A percentile compares a stretch with the other conserved stretches of the same genome.
These are phyloP conservation scores for Lithophane semibrunnea DNA, from an alignment of 2,888 invertebrate species.

Conservation along the genomic window DNA sequence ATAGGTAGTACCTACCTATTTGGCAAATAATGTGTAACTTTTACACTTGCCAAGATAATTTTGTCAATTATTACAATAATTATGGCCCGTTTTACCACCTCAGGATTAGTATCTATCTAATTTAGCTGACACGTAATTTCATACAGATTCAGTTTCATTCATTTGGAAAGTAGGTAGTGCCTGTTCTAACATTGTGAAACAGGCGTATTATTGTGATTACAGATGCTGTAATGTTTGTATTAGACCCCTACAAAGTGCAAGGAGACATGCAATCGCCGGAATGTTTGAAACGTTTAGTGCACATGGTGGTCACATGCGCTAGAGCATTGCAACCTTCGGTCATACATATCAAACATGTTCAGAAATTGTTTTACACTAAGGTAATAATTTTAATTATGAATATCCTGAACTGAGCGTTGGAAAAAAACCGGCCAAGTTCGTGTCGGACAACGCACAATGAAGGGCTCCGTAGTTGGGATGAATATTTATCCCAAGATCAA, in stretches of 20 bases:
- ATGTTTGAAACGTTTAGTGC: conserved; percentile 69
- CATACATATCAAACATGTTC: conserved; percentile 77
- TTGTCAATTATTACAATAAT: neutral
- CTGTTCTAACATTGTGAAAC: neutral
- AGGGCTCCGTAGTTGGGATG: too few species aligned
- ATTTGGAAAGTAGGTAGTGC: neutral
- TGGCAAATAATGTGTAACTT: neutral
- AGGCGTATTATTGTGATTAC: conserved; percentile 34
- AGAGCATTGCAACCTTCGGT: conserved; percentile 79
- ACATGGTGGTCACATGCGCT: conserved; percentile 73
- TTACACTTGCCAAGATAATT: neutral
- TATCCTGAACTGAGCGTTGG: neutral
- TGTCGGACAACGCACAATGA: too few species aligned
- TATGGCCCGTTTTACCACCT: neutral
- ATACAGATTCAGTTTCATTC: neutral
- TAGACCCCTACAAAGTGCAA: conserved; percentile 71
- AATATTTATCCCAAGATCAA: too few species aligned
- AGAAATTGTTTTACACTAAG: conserved; percentile 78
- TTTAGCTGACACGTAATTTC: neutral
- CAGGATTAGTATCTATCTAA: neutral
- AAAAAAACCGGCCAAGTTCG: neutral
- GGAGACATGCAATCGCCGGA: conserved; percentile 62
- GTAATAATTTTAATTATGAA: conserved; percentile 55
- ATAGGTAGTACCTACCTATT: neutral
- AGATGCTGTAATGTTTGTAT: conserved; percentile 81